Evolutionary conservation across 2,888 invertebrate species (phyloP).

Genomic region (Catocala sponsa): DNA sequence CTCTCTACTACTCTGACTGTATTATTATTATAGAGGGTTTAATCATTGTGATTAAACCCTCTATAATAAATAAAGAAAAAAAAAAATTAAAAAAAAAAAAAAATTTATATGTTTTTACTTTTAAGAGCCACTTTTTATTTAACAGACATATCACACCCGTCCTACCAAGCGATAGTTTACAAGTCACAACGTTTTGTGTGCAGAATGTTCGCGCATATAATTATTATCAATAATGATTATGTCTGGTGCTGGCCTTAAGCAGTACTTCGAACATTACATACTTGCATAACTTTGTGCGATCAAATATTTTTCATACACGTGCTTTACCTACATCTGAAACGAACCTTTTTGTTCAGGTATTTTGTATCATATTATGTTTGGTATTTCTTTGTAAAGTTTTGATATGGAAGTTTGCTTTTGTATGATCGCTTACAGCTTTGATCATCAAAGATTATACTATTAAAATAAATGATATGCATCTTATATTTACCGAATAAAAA

Average conservation of each 20-base stretch:
- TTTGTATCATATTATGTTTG: conserved; percentile 4
- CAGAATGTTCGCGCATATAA: not conserved
- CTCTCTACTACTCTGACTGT: no score
- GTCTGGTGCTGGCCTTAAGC: not conserved
- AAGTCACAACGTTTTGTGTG: not conserved
- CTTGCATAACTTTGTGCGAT: conserved; percentile 25
- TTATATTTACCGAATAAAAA: no score
- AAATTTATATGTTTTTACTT: no score
- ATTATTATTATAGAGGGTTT: no score
- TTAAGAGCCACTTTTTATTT: no score
- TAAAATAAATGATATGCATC: no score
- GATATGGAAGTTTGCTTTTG: not conserved
- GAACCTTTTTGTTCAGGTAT: conserved; percentile 7
- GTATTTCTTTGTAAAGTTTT: conserved; percentile 7
- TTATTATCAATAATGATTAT: not conserved
- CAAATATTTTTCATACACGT: conserved; percentile 36
- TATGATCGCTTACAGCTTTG: not conserved
- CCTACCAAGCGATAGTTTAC: no score
- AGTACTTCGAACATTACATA: not conserved
- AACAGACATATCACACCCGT: no score
- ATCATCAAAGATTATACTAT: not conserved
- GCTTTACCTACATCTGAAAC: conserved; percentile 43
- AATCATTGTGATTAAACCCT: no score
- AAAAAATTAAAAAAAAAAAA: no score
- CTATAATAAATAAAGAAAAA: no score